Percentiles rank a stretch among this genome's conserved stretches.
These are phyloP conservation scores for Pararge aegeria DNA, from an alignment of 1,140 invertebrate genomes.

Conservation along the genomic window DNA sequence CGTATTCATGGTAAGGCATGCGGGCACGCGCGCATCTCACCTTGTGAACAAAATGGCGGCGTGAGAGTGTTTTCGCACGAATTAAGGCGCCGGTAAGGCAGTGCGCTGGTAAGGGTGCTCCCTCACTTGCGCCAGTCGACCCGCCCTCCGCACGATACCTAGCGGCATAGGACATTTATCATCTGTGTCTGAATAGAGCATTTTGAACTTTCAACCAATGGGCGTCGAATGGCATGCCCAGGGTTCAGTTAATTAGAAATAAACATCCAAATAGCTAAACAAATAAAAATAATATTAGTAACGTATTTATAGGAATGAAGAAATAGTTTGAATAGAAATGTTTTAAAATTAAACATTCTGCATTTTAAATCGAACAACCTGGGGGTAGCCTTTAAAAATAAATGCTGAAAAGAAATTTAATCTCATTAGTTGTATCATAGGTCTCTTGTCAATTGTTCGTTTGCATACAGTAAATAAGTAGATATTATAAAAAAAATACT, in stretches of 20 bases:
- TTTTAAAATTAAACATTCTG: background rate
- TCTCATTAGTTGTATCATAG: slow-evolving; percentile 52
- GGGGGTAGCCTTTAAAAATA: slow-evolving; percentile 33
- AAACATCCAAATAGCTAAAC: background rate
- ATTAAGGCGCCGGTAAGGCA: slow-evolving; percentile 78
- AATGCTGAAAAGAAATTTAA: slow-evolving; percentile 69
- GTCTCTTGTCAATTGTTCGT: slow-evolving; percentile 30
- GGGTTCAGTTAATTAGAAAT: slow-evolving; percentile 1
- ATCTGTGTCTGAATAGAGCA: slow-evolving; percentile 49
- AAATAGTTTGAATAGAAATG: background rate
- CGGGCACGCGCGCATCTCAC: slow-evolving; percentile 71
- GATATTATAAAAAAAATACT: slow-evolving; percentile 31
- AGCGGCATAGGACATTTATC: slow-evolving; percentile 77
- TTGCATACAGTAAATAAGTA: slow-evolving; percentile 34
- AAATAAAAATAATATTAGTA: background rate
- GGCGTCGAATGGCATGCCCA: slow-evolving; percentile 10
- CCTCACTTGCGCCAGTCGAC: slow-evolving; percentile 90
- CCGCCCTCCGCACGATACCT: slow-evolving; percentile 86
- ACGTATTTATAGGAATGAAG: background rate
- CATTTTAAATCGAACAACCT: slow-evolving; percentile 12
- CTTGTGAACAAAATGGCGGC: slow-evolving; percentile 76
- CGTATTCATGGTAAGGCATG: slow-evolving; percentile 64
- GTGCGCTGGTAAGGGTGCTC: slow-evolving; percentile 96
- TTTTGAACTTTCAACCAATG: slow-evolving; percentile 17
- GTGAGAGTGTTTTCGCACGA: slow-evolving; percentile 68